These are phyloP conservation scores for Kryptolebias ocellatus DNA, from an alignment of 2,797 vertebrate genomes.

Conservation along the genomic window DNA sequence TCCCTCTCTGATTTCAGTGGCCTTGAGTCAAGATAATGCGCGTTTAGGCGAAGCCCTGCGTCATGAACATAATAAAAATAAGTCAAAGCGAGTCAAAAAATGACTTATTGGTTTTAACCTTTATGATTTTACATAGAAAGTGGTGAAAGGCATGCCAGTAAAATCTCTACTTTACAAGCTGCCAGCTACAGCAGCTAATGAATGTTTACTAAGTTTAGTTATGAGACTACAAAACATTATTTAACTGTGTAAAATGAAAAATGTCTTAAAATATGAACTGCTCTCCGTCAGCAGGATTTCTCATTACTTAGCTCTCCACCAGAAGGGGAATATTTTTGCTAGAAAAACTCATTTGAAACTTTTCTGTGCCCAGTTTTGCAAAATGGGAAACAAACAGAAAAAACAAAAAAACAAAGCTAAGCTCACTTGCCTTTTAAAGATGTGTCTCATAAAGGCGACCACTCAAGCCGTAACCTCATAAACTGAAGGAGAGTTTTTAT, in stretches of 20 bases:
- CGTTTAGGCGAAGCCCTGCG: too few species aligned
- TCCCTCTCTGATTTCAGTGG: conserved; percentile 25
- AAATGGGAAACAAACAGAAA: conserved; percentile 42
- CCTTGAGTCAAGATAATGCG: conserved; percentile 6
- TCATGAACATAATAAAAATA: too few species aligned
- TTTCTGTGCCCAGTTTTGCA: conserved; percentile 30
- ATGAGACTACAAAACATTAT: neutral
- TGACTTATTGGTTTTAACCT: neutral
- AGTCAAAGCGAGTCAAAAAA: too few species aligned
- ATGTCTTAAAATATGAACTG: neutral
- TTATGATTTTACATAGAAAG: neutral
- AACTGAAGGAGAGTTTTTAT: conserved; percentile 63
- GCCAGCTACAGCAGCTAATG: neutral
- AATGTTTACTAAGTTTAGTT: neutral
- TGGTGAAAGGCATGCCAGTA: neutral
- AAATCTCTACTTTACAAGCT: neutral
- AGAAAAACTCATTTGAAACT: conserved; percentile 32
- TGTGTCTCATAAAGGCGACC: conserved; percentile 56
- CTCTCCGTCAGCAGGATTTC: neutral
- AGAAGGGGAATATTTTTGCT: conserved; percentile 3
- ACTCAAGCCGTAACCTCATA: conserved; percentile 52
- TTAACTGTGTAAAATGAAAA: neutral
- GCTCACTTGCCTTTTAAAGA: conserved; percentile 41
- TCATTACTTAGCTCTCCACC: neutral
- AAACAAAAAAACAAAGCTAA: conserved; percentile 34